These are phyloP conservation scores for Diprion similis DNA, from an alignment of 1,140 invertebrate genomes.

Conservation along the genomic window DNA sequence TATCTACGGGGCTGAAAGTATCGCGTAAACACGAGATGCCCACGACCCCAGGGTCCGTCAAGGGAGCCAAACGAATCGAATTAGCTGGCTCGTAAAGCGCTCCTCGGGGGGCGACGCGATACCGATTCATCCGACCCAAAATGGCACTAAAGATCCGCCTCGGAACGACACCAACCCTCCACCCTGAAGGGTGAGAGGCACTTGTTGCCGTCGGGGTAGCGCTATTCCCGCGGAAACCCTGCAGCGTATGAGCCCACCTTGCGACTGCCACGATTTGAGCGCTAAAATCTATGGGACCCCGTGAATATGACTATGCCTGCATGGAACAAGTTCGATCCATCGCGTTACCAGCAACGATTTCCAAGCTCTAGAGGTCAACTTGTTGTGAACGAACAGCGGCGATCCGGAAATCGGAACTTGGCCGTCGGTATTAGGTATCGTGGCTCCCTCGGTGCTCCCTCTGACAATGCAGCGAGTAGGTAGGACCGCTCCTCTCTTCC, in stretches of 20 bases:
- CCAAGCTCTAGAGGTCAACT: too few species aligned
- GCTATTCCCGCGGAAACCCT: too few species aligned
- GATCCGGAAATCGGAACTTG: too few species aligned
- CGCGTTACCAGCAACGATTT: too few species aligned
- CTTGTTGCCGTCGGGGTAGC: background rate
- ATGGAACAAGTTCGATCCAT: too few species aligned
- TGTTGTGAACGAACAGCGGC: too few species aligned
- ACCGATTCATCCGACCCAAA: background rate
- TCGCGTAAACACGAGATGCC: background rate
- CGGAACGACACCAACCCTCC: background rate
- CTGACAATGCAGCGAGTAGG: background rate
- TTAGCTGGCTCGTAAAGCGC: constrained; percentile 25
- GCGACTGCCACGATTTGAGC: too few species aligned
- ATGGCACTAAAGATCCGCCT: background rate
- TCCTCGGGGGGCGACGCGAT: background rate
- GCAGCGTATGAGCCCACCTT: too few species aligned
- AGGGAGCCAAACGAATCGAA: constrained; percentile 37
- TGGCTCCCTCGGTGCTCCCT: background rate
- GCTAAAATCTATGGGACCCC: too few species aligned
- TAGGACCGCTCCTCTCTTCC: constrained; percentile 32
- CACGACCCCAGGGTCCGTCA: background rate
- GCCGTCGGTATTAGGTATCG: too few species aligned
- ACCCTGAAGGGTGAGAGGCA: background rate
- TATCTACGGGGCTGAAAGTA: constrained; percentile 28
- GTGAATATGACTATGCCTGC: too few species aligned